Evolutionary conservation across 2,797 vertebrate genomes (phyloP), one percentile per base, ranked within the genome.

Genomic region (Poeciliopsis infans): DNA sequence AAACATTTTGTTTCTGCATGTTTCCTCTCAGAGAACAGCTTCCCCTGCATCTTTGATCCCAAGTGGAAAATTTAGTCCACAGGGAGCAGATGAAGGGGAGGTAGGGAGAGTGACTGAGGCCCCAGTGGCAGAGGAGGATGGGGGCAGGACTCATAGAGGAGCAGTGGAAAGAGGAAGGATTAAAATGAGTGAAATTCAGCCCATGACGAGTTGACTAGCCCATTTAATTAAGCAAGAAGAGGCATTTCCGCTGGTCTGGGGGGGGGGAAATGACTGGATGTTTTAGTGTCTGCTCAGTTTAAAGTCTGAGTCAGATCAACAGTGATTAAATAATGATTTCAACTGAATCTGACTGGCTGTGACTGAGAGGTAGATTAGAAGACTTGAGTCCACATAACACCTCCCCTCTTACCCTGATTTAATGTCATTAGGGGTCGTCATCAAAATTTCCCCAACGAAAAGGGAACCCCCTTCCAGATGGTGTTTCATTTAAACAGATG

Each of bases 31-130:
- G 81, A 87, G 85, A 91, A 90, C 85, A 85, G 85, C 86, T 83
- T 75, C 55, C 74, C 87, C 76, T 82, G 90, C 90, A 93, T 94
- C 92, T 91, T 83, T 83, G 84, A 90, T 88, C 82, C 82, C 79
- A 86, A 91, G 81, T 90, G 90, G 90, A 93, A 94, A 81, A 89
- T 93, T 33, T 36, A 43, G 79, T 84, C 91, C 78, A 28, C 51
- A 28, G 88, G 89, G 92, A 89, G 82, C n/a, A 43, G 16, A 7
- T 31, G 36, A 61, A 20, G 73, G 12, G 41, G 7, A 20, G 31
- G 74, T 36, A 46, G 7, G 77, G 61, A 33, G 51, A 61, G 20
- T 15, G 61, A 46, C 36, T 36, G 23, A 23, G 83, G 70, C 59
- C 45, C 25, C 12, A 70, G 43, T 76, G 80, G 79, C 46, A 53